Percentiles rank a stretch among this genome's conserved stretches.
phyloP scores from a whole-genome alignment of 2,888 invertebrate species.

The Hydraecia micacea region DNA sequence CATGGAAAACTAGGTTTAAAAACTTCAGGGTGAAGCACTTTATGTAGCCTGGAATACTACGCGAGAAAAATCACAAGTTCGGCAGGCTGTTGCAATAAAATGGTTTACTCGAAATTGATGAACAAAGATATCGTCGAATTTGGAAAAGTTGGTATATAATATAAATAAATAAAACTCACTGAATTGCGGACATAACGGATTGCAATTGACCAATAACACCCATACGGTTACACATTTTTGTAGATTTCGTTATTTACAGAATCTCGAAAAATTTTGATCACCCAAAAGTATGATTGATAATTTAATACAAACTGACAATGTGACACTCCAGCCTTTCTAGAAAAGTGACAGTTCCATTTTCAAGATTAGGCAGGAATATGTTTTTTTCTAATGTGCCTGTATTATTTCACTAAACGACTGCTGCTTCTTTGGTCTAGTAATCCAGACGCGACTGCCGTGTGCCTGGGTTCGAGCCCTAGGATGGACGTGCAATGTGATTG shows the following conservation, averaged over 20 bases:
- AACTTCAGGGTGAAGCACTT: too few relatives aligned
- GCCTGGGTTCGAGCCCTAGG: neutral
- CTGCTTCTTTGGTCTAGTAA: neutral
- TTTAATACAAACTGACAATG: slow-evolving; percentile 18
- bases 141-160: neutral
- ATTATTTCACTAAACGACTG: neutral
- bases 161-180: slow-evolving; percentile 70
- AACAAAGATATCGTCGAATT: neutral
- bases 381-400: neutral
- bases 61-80: neutral
- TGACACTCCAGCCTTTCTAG: neutral
- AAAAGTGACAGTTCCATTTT: slow-evolving; percentile 52
- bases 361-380: neutral
- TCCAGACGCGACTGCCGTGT: neutral
- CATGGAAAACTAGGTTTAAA: neutral
- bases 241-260: slow-evolving; percentile 19
- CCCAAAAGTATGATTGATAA: slow-evolving; percentile 26
- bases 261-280: slow-evolving; percentile 43
- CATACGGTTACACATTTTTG: slow-evolving; percentile 85
- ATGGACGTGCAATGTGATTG: neutral
- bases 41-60: neutral
- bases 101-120: neutral
- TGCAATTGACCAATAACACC: slow-evolving; percentile 81
- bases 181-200: slow-evolving; percentile 82
- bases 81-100: neutral